These are phyloP conservation scores for Pinna nobilis DNA, from an alignment of 1,140 invertebrate genomes.

Conservation along the genomic window DNA sequence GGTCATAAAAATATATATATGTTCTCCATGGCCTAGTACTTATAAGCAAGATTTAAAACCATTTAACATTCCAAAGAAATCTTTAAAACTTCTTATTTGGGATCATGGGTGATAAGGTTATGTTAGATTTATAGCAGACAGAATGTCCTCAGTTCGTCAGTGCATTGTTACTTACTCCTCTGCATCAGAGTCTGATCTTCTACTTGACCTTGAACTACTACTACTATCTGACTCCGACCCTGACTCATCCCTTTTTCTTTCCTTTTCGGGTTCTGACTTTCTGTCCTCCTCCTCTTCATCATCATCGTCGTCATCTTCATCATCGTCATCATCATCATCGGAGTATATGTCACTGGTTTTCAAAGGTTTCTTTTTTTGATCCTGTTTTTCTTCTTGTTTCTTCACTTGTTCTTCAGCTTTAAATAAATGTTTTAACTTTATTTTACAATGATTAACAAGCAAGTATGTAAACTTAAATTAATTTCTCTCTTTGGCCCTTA, in stretches of 20 bases:
- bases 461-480: too few relatives aligned
- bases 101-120: too few relatives aligned
- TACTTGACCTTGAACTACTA: slow-evolving; percentile 58
- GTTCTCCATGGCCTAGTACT: too few relatives aligned
- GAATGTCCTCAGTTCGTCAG: too few relatives aligned
- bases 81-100: too few relatives aligned
- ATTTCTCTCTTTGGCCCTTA: too few relatives aligned
- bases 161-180: slow-evolving; percentile 56
- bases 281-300: slow-evolving; percentile 45
- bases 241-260: slow-evolving; percentile 50
- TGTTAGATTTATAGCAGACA: too few relatives aligned
- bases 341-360: slow-evolving; percentile 97
- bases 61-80: background rate
- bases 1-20: too few relatives aligned
- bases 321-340: slow-evolving; percentile 88
- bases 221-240: slow-evolving; percentile 66
- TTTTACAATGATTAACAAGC: too few relatives aligned
- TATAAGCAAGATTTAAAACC: too few relatives aligned
- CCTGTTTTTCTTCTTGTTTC: slow-evolving; percentile 78
- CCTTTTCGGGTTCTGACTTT: slow-evolving; percentile 23
- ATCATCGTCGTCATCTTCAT: slow-evolving; percentile 67
- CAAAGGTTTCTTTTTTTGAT: slow-evolving; percentile 80
- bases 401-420: slow-evolving; percentile 59
- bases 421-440: too few relatives aligned
- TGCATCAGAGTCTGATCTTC: slow-evolving; percentile 60